A percentile compares a stretch with the other conserved stretches of the same genome.
Evolutionary conservation across 2,113 vertebrate genomes (phyloP).

Genomic region (Gasterosteus nipponicus): DNA sequence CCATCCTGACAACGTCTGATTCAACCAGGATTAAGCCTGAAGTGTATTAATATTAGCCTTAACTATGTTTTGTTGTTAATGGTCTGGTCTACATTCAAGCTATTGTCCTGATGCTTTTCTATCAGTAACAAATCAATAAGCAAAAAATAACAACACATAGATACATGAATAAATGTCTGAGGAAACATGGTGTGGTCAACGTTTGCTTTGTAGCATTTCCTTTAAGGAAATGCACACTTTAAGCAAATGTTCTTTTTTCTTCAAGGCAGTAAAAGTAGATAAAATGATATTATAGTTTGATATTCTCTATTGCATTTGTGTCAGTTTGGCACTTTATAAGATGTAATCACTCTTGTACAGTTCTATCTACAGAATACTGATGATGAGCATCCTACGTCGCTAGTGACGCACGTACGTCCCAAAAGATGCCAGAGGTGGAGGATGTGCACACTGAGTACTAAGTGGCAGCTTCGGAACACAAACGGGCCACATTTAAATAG

Average conservation of each 20-base stretch:
- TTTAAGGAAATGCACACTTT: background rate
- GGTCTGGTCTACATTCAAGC: conserved; percentile 14
- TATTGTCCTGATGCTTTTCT: conserved; percentile 24
- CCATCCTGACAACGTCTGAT: conserved; percentile 7
- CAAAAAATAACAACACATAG: background rate
- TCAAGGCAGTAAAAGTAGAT: conserved; percentile 11
- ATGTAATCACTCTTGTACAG: conserved; percentile 47
- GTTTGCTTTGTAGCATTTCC: background rate
- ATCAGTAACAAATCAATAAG: background rate
- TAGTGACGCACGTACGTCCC: conserved; percentile 43
- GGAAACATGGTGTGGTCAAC: background rate
- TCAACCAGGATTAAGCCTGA: conserved; percentile 2
- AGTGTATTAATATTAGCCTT: conserved; percentile 17
- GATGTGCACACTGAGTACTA: conserved; percentile 55
- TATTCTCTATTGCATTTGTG: conserved; percentile 58
- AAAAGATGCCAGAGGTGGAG: conserved; percentile 47
- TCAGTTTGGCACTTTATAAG: conserved; percentile 71
- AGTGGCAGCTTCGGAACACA: conserved; percentile 54
- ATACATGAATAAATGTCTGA: background rate
- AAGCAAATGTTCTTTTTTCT: conserved; percentile 5
- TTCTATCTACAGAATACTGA: conserved; percentile 60
- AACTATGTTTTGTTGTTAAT: background rate
- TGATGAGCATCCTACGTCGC: conserved; percentile 48
- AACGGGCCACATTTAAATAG: conserved; percentile 56
- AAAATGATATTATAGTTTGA: conserved; percentile 34